phyloP scores from a whole-genome alignment of 2,888 invertebrate genomes.

The Pyrrhosoma nymphula region DNA sequence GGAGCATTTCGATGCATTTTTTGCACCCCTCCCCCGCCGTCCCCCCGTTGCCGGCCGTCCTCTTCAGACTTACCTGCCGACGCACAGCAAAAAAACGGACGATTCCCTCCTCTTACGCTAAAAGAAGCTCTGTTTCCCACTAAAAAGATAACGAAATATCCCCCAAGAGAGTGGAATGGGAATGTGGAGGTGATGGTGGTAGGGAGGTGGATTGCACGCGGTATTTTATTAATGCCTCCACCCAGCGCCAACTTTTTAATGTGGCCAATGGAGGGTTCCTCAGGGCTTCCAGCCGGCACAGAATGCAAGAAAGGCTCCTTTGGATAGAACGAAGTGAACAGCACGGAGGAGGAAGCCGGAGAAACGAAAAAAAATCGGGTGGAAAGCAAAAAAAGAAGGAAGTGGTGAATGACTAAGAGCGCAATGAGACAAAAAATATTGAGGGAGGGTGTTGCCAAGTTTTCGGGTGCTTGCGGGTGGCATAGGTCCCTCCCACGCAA shows the following conservation, averaged over 20 bases:
- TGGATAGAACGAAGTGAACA: neutral
- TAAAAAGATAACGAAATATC: slow-evolving; percentile 10
- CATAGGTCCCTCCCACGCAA: neutral
- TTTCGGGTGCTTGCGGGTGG: neutral
- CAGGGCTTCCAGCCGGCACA: neutral
- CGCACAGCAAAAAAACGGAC: neutral
- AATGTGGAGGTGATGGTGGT: neutral
- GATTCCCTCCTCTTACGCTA: neutral
- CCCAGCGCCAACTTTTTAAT: neutral
- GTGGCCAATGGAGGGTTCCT: neutral
- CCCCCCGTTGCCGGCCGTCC: neutral
- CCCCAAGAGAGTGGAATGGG: neutral
- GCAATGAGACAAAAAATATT: neutral
- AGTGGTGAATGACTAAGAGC: neutral
- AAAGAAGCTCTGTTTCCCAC: slow-evolving; percentile 29
- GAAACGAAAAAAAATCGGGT: neutral
- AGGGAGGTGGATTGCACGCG: too few relatives aligned
- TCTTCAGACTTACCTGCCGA: neutral
- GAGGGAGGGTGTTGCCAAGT: neutral
- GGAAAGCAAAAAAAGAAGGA: neutral
- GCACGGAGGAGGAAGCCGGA: neutral
- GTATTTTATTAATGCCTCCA: neutral
- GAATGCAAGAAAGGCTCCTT: neutral
- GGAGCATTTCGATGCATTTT: slow-evolving; percentile 33
- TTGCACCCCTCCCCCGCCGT: neutral